Conservation (phyloP, 2,113 vertebrate species). For the Accipiter cooperii region DNA sequence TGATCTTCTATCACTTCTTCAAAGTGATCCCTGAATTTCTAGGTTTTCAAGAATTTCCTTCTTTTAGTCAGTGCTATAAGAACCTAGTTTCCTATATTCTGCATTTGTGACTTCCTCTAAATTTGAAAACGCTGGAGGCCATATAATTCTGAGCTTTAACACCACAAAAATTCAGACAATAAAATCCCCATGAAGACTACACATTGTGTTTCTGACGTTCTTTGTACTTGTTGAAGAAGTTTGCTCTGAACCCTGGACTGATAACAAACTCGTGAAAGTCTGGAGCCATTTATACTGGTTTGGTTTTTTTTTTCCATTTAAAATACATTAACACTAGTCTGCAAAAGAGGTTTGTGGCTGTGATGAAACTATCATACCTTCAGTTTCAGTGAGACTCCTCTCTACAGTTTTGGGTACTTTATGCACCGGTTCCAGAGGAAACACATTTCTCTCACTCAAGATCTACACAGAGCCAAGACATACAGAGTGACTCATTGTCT, state of each 20-base stretch:
- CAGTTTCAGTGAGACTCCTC: not conserved
- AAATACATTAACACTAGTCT: not conserved
- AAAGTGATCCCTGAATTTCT: not conserved
- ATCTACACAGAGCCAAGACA: not conserved
- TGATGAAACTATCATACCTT: not conserved
- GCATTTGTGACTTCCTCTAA: not conserved
- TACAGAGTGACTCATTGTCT: not conserved
- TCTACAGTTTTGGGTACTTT: not conserved
- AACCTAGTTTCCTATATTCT: not conserved
- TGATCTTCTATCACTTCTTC: not conserved
- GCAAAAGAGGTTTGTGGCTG: not conserved
- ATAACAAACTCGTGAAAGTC: not conserved
- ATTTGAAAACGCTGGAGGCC: not conserved
- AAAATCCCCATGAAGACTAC: not conserved
- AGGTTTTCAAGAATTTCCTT: not conserved
- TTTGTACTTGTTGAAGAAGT: not conserved
- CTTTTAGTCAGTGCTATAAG: not conserved
- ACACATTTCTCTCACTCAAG: not conserved
- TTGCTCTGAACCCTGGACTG: not conserved
- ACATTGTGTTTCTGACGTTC: accelerated
- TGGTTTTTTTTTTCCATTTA: not conserved
- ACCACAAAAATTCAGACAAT: not conserved
- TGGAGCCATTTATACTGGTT: not conserved
- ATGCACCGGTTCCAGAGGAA: not conserved
- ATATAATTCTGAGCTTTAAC: not conserved